Conservation (phyloP, 2,797 vertebrate species). For the Myiotriccus ornatus region DNA sequence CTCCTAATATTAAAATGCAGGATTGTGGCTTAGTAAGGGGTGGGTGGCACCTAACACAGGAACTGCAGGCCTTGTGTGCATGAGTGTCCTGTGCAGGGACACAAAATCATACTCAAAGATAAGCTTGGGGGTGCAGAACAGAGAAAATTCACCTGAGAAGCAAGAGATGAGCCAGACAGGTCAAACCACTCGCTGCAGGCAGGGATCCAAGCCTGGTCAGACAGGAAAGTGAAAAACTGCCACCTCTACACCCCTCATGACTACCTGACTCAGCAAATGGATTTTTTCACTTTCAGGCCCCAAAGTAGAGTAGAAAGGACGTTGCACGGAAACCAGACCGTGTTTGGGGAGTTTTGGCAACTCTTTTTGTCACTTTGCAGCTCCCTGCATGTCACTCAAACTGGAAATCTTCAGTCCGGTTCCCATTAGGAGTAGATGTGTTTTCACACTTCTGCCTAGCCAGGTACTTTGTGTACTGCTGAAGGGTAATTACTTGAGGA, state of each 20-base stretch:
- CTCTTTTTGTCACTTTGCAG: conserved; percentile 49
- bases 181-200: not conserved
- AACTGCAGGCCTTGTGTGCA: not conserved
- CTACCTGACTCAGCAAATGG: conserved; percentile 1
- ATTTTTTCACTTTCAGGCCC: not conserved
- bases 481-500: conserved; percentile 60
- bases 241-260: not conserved
- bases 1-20: not conserved
- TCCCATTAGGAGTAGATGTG: conserved; percentile 43
- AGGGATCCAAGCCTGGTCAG: not conserved
- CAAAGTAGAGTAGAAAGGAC: not conserved
- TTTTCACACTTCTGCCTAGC: conserved; percentile 59
- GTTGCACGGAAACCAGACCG: not conserved
- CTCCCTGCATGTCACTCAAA: conserved; percentile 34
- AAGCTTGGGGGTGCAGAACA: not conserved
- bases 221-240: not conserved
- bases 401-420: not conserved
- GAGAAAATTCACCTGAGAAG: not conserved
- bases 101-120: not conserved
- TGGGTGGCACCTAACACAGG: not conserved
- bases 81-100: not conserved
- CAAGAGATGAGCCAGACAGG: not conserved
- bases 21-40: fast-evolving
- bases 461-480: conserved; percentile 38
- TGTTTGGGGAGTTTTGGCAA: not conserved